Conservation (phyloP, 2,113 vertebrate genomes). For the Nibea coibor region DNA sequence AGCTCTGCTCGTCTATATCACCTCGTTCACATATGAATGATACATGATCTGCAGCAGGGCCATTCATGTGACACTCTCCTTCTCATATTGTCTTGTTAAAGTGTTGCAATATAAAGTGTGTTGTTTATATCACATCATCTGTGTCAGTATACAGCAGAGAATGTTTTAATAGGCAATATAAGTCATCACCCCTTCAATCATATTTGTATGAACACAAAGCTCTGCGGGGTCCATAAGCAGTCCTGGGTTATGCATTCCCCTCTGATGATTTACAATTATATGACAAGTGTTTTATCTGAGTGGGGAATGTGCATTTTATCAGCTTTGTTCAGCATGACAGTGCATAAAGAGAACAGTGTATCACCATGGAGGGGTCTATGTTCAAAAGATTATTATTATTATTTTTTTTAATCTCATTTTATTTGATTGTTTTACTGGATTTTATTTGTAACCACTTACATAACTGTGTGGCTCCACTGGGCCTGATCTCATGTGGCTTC, state of each 20-base stretch:
- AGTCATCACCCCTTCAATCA: neutral
- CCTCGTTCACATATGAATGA: neutral
- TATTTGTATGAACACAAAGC: neutral
- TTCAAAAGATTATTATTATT: neutral
- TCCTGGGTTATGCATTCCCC: neutral
- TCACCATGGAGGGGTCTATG: neutral
- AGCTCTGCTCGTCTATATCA: neutral
- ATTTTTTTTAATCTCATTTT: neutral
- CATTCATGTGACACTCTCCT: constrained; percentile 6
- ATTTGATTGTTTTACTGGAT: neutral
- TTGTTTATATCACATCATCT: neutral
- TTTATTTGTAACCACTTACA: neutral
- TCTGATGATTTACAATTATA: constrained; percentile 12
- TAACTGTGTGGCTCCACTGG: neutral
- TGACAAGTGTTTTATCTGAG: constrained; percentile 4
- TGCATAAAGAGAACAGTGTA: neutral
- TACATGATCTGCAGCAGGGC: neutral
- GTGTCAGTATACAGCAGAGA: constrained; percentile 1
- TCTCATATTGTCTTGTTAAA: constrained; percentile 32
- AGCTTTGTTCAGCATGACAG: neutral
- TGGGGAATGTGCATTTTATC: neutral
- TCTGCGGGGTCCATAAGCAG: neutral
- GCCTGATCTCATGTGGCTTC: neutral
- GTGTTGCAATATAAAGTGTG: neutral
- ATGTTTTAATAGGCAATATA: constrained; percentile 14